phyloP scores from a whole-genome alignment of 2,797 vertebrate genomes.

The Siniperca scherzeri region DNA sequence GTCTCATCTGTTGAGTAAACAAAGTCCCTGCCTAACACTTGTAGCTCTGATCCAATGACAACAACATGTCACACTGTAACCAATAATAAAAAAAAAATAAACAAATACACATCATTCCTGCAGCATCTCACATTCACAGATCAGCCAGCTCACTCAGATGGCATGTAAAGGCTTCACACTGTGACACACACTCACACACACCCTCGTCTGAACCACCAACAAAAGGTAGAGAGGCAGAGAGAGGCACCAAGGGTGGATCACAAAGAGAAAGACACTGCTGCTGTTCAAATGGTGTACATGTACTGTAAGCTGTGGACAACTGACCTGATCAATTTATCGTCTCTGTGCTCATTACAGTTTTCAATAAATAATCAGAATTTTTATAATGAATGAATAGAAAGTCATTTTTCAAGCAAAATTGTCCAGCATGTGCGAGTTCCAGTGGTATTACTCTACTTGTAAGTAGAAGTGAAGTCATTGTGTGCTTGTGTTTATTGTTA shows the following conservation, averaged over 20 bases:
- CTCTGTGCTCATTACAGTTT: not conserved
- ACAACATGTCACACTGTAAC: slow-evolving; percentile 22
- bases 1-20: not conserved
- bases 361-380: not conserved
- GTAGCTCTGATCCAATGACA: not conserved
- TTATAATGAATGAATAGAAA: too few species aligned
- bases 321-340: not conserved
- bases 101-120: slow-evolving; percentile 52
- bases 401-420: too few species aligned
- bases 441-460: too few species aligned
- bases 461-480: not conserved
- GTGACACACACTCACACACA: slow-evolving; percentile 54
- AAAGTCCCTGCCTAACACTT: not conserved
- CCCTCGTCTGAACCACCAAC: slow-evolving; percentile 52
- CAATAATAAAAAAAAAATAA: not conserved
- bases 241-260: slow-evolving; percentile 48
- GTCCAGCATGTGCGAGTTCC: too few species aligned
- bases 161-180: slow-evolving; percentile 53
- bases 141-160: slow-evolving; percentile 50
- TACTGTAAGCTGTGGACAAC: not conserved
- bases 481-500: slow-evolving; percentile 65
- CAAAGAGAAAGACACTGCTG: not conserved
- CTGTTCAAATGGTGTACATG: not conserved
- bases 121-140: slow-evolving; percentile 35
- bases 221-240: slow-evolving; percentile 35